Percentiles rank a stretch among this genome's conserved stretches.
phyloP scores from a whole-genome alignment of 2,113 vertebrate species.

The Myrmecobius fasciatus region DNA sequence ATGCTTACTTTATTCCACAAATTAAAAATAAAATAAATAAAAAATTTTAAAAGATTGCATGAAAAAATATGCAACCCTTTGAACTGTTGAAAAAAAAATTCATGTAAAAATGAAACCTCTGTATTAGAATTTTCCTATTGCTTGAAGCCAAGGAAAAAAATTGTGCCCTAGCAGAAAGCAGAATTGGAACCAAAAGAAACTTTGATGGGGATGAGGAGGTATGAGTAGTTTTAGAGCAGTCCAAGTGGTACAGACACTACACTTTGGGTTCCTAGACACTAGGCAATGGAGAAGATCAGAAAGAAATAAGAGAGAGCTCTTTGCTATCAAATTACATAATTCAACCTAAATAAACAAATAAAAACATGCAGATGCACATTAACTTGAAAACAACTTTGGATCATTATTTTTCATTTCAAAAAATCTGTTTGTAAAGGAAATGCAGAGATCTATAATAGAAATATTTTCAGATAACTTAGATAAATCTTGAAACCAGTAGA shows the following conservation, averaged over 20 bases:
- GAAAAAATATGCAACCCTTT: background rate
- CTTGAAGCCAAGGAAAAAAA: background rate
- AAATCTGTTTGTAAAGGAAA: conserved; percentile 29
- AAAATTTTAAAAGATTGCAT: too few species aligned
- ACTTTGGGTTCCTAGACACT: background rate
- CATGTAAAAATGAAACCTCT: background rate
- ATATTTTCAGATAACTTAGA: conserved; percentile 12
- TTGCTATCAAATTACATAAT: conserved; percentile 7
- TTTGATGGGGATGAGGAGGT: background rate
- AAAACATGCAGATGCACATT: background rate
- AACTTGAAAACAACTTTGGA: background rate
- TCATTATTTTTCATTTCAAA: conserved; percentile 17
- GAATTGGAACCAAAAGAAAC: background rate
- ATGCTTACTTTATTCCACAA: too few species aligned
- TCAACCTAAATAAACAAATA: background rate
- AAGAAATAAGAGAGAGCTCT: background rate
- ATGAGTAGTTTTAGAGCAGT: background rate
- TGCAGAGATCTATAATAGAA: background rate
- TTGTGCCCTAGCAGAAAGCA: background rate
- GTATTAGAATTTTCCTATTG: background rate
- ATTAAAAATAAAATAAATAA: too few species aligned
- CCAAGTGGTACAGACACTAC: background rate
- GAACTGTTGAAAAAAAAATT: background rate
- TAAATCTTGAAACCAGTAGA: background rate
- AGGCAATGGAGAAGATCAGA: background rate